Evolutionary conservation across 23 tunicate genomes (phyloP).

Genomic region (Aplidium turbinatum): DNA sequence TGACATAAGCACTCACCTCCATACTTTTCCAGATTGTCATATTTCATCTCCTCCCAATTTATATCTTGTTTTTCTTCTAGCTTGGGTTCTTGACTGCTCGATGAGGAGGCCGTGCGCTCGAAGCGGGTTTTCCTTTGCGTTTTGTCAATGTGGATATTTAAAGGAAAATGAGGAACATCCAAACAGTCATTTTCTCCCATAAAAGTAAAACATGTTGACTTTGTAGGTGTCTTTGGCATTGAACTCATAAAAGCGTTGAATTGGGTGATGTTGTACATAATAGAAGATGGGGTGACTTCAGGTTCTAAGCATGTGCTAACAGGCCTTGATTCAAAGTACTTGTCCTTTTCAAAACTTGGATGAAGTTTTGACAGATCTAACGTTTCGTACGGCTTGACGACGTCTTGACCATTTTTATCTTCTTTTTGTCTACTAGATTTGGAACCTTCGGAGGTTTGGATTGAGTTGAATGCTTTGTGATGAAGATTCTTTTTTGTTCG

Average conservation of each 20-base stretch:
- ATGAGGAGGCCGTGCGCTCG: background rate
- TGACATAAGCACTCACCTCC: slow-evolving; percentile 77
- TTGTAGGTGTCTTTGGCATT: background rate
- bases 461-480: slow-evolving; percentile 1
- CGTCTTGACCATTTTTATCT: slow-evolving; percentile 26
- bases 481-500: slow-evolving; percentile 4
- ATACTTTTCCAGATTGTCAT: slow-evolving; percentile 78
- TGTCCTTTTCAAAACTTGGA: slow-evolving; percentile 22
- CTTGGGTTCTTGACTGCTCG: slow-evolving; percentile 10
- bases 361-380: slow-evolving; percentile 66
- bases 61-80: slow-evolving; percentile 5
- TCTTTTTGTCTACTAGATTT: background rate
- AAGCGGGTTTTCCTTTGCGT: background rate
- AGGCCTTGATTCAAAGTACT: background rate
- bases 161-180: slow-evolving; percentile 54
- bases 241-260: slow-evolving; percentile 34
- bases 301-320: slow-evolving; percentile 3
- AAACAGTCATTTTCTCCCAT: background rate
- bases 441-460: background rate
- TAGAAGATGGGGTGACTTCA: slow-evolving; percentile 52
- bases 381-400: slow-evolving; percentile 79
- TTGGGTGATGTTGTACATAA: slow-evolving; percentile 51
- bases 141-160: slow-evolving; percentile 22
- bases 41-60: slow-evolving; percentile 46
- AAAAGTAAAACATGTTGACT: slow-evolving; percentile 11